Evolutionary conservation across 1,140 invertebrate species (phyloP).

Genomic region (Tetramorium parvispinum): DNA sequence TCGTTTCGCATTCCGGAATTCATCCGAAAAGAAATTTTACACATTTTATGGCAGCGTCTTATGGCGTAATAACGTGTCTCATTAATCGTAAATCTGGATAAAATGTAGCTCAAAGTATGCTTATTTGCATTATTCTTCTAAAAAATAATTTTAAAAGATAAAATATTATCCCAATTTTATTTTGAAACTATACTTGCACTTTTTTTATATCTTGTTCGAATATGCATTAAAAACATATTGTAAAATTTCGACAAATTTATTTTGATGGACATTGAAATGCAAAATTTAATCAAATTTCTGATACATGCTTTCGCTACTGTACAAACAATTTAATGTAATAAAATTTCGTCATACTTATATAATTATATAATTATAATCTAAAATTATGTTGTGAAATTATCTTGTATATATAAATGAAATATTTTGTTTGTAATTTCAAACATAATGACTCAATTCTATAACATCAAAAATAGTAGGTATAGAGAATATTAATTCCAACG

Average conservation of each 20-base stretch:
- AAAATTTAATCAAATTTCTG: background rate
- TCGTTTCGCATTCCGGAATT: conserved; percentile 25
- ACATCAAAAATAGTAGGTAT: background rate
- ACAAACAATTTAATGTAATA: background rate
- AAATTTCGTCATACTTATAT: background rate
- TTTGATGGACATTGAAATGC: conserved; percentile 3
- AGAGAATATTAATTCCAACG: background rate
- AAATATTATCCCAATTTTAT: background rate
- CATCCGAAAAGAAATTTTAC: conserved; percentile 25
- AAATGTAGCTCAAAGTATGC: background rate
- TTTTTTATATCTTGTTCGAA: background rate
- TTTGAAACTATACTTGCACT: background rate
- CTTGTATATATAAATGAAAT: background rate
- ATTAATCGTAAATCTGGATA: conserved; percentile 22
- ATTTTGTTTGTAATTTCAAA: background rate
- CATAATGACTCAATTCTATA: background rate
- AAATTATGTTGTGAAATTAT: background rate
- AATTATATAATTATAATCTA: background rate
- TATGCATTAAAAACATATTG: background rate
- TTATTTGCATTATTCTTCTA: background rate
- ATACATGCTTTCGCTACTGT: background rate
- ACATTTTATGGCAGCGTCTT: background rate
- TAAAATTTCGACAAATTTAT: conserved; percentile 22
- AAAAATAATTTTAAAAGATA: background rate
- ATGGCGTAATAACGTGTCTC: background rate